phyloP scores from a whole-genome alignment of 2,888 invertebrate species.

The Drosophila planitibia region DNA sequence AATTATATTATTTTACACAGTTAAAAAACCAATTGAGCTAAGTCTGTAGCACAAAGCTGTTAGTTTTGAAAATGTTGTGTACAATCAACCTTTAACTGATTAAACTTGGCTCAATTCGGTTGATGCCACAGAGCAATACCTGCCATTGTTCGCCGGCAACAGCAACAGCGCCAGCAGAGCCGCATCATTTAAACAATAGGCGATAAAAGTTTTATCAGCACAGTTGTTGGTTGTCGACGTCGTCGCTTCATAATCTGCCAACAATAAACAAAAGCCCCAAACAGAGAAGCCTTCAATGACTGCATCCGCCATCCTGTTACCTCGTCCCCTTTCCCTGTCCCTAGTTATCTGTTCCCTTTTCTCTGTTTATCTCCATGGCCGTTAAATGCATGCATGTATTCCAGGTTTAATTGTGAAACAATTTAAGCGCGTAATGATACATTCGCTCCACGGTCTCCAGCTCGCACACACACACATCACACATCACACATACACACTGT shows the following conservation, averaged over 20 bases:
- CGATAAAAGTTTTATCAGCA: constrained; percentile 66
- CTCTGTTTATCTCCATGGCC: background rate
- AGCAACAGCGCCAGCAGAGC: constrained; percentile 8
- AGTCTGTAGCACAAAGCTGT: background rate
- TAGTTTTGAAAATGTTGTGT: constrained; percentile 19
- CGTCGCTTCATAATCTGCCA: constrained; percentile 64
- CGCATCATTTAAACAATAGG: constrained; percentile 52
- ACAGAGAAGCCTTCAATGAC: constrained; percentile 34
- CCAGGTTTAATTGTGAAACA: constrained; percentile 68
- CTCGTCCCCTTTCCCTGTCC: background rate
- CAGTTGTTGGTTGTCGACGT: constrained; percentile 41
- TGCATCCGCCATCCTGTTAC: constrained; percentile 26
- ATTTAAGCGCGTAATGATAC: constrained; percentile 68
- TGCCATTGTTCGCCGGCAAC: constrained; percentile 37
- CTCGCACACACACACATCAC: background rate
- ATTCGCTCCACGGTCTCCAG: constrained; percentile 33
- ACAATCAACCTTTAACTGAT: constrained; percentile 44
- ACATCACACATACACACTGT: background rate
- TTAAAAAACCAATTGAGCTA: constrained; percentile 15
- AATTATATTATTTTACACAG: background rate
- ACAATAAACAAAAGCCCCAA: constrained; percentile 67
- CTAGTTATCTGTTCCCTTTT: background rate
- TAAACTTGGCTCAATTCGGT: constrained; percentile 41
- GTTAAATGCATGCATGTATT: constrained; percentile 10
- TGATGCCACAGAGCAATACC: constrained; percentile 22